Evolutionary conservation across 1,140 invertebrate species (phyloP).

Genomic region (Polypedilum pembai): DNA sequence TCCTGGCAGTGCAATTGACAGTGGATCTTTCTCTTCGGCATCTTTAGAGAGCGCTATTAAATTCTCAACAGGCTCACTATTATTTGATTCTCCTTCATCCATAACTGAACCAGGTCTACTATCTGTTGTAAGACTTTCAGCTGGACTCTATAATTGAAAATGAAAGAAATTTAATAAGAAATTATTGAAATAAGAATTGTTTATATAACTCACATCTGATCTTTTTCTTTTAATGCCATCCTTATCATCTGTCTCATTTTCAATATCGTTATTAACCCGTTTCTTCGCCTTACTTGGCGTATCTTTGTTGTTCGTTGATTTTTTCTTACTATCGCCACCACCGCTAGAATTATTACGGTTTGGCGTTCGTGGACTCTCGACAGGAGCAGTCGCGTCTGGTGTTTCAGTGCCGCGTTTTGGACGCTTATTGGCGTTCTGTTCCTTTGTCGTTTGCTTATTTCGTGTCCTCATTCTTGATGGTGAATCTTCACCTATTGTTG

Average conservation of each 20-base stretch:
- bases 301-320: constrained; percentile 55
- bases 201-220: constrained; percentile 41
- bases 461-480: constrained; percentile 80
- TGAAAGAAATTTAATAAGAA: background rate
- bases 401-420: constrained; percentile 66
- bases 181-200: constrained; percentile 30
- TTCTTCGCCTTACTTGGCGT: constrained; percentile 66
- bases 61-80: constrained; percentile 35
- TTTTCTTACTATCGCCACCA: constrained; percentile 51
- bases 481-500: constrained; percentile 54
- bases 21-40: constrained; percentile 27
- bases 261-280: constrained; percentile 44
- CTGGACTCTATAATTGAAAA: constrained; percentile 53
- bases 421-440: constrained; percentile 57
- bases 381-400: constrained; percentile 49
- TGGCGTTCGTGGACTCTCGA: constrained; percentile 51
- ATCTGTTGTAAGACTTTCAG: constrained; percentile 71
- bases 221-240: constrained; percentile 58
- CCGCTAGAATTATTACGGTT: constrained; percentile 33
- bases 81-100: constrained; percentile 60
- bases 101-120: constrained; percentile 60
- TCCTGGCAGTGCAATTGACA: constrained; percentile 25
- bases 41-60: background rate
- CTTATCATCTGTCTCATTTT: constrained; percentile 46
- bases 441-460: constrained; percentile 66